These are phyloP conservation scores for Plebejus anna DNA, from an alignment of 2,888 invertebrate genomes.

Conservation along the genomic window DNA sequence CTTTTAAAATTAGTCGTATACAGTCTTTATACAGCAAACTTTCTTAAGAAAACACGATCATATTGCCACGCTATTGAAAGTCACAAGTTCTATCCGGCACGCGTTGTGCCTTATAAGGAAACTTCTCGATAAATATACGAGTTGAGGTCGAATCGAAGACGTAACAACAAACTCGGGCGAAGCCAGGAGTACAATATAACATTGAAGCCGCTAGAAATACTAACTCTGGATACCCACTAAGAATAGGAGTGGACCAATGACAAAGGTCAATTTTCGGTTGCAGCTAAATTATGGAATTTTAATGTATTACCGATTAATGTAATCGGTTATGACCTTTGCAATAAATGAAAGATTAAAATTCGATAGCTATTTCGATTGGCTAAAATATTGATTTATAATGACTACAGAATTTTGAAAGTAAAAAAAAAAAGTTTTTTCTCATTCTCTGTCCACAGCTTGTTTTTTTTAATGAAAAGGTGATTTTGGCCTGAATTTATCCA, in stretches of 20 bases:
- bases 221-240: conserved; percentile 50
- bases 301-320: too few relatives aligned
- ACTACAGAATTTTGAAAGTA: too few relatives aligned
- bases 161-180: conserved; percentile 58
- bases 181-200: neutral
- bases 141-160: conserved; percentile 63
- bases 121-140: conserved; percentile 61
- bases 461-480: too few relatives aligned
- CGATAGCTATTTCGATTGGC: too few relatives aligned
- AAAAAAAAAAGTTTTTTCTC: too few relatives aligned
- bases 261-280: too few relatives aligned
- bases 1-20: neutral
- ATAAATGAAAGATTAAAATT: too few relatives aligned
- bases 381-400: too few relatives aligned
- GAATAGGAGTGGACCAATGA: neutral
- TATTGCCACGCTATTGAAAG: conserved; percentile 13
- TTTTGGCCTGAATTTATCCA: too few relatives aligned
- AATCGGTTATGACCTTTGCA: too few relatives aligned
- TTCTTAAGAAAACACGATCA: neutral
- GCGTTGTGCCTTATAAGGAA: conserved; percentile 50
- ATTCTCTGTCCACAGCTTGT: too few relatives aligned
- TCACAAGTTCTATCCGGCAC: conserved; percentile 21
- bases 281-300: too few relatives aligned
- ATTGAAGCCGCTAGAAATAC: conserved; percentile 55
- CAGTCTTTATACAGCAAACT: neutral